phyloP scores from a whole-genome alignment of 2,888 invertebrate species.

The Tiliacea citrago region DNA sequence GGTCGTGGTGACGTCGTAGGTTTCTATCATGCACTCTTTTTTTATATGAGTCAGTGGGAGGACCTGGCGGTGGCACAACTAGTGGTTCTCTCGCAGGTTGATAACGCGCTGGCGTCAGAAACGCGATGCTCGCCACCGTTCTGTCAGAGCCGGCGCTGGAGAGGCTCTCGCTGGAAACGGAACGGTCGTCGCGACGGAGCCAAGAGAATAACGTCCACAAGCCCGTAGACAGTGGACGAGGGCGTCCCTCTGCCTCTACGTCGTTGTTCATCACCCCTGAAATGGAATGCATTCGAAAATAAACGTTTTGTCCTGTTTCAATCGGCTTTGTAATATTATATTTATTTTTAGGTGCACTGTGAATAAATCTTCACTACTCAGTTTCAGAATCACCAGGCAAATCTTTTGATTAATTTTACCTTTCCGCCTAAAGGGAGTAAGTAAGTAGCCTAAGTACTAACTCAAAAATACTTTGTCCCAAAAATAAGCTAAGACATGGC shows the following conservation, averaged over 20 bases:
- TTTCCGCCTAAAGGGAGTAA: not conserved
- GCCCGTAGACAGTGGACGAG: conserved; percentile 87
- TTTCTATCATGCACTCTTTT: conserved; percentile 91
- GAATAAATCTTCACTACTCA: not conserved
- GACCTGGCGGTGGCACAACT: conserved; percentile 87
- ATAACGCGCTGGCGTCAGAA: conserved; percentile 91
- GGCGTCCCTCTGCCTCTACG: conserved; percentile 78
- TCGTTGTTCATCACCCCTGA: conserved; percentile 85
- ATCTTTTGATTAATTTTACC: not conserved
- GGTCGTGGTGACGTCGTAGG: conserved; percentile 90
- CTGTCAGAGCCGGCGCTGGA: conserved; percentile 93
- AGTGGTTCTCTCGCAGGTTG: conserved; percentile 80
- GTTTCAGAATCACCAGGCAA: not conserved
- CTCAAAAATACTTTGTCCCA: conserved; percentile 7
- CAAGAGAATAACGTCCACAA: conserved; percentile 93
- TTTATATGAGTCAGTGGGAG: conserved; percentile 92
- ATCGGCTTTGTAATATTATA: conserved; percentile 1
- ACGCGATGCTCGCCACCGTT: conserved; percentile 94
- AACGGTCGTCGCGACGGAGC: conserved; percentile 92
- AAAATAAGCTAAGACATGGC: conserved; percentile 10
- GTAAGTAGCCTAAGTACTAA: not conserved
- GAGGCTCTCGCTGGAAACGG: conserved; percentile 88
- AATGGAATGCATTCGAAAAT: conserved; percentile 56
- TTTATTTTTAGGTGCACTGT: conserved; percentile 1
- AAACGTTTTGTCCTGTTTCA: not conserved